Evolutionary conservation across 2,888 invertebrate species (phyloP), one percentile per base, ranked within the genome.

Genomic region (Caenorhabditis panamensis): DNA sequence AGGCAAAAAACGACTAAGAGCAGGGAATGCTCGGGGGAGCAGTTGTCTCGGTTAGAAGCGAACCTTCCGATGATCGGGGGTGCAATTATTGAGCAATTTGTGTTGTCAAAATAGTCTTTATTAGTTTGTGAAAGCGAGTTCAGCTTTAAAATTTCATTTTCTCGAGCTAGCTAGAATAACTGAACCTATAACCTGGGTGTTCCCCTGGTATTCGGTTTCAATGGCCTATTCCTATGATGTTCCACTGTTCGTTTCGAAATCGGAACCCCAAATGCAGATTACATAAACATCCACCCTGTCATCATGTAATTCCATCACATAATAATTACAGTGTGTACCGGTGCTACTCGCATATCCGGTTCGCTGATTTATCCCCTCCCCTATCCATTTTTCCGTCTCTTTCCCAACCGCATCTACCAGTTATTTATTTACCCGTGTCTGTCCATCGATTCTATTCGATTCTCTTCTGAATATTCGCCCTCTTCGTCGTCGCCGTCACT

Each of bases 371-470:
- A 18, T 28, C n/a, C n/a, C 68, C 58, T 49, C 59, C 47, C 62
- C 62, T n/a, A 1, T 58, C 51, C 16, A 22, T 49, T 59, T 59
- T 59, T 44, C 37, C 47, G 36, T n/a, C n/a, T n/a, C n/a, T 68
- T 69, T 61, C 61, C 18, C 54, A 22, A 18, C 49, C 26, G 26
- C 16, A 5, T 31, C 58, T 73, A 73, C 73, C 73, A 73, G 73
- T 73, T 73, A 73, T 73, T 66, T 73, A 73, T 73, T 73, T 73
- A 73, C 59, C 58, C 59, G 26, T 4, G 3, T 31, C 59, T 20
- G 13, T 51, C 31, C 54, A 44, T 54, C 44, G 62, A n/a, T n/a
- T n/a, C n/a, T n/a, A 71, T 63, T 58, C 54, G 22, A 51, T 71
- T 53, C 61, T 16, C 49, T 62, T 37, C 71, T 49, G 62, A 51